Evolutionary conservation across 1,140 invertebrate species (phyloP).

Genomic region (Drosophila serrata): DNA sequence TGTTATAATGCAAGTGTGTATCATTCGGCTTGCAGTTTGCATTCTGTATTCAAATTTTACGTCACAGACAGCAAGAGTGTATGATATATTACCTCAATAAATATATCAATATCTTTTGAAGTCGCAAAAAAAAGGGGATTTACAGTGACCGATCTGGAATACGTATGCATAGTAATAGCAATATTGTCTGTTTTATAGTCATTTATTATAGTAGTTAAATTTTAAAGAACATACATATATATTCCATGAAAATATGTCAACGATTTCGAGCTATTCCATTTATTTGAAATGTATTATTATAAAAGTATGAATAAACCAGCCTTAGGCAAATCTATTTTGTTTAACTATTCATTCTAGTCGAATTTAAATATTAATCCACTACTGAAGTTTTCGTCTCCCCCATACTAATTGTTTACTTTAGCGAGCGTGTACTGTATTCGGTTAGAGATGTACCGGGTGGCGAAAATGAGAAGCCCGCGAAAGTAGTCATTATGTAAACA

Average conservation of each 20-base stretch:
- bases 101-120: constrained; percentile 32
- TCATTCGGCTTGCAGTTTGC: neutral
- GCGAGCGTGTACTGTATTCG: neutral
- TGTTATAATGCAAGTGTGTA: neutral
- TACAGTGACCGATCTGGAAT: neutral
- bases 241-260: no score
- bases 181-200: no score
- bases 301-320: no score
- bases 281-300: no score
- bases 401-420: neutral
- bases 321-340: no score
- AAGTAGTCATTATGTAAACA: constrained; percentile 43
- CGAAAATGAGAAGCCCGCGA: constrained; percentile 12
- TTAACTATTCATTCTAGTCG: no score
- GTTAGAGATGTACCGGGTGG: neutral
- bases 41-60: no score
- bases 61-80: constrained; percentile 25
- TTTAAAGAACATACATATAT: no score
- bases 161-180: no score
- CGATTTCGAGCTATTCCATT: no score
- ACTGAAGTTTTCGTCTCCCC: neutral
- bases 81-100: constrained; percentile 55
- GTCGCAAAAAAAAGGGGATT: constrained; percentile 13
- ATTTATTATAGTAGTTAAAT: no score
- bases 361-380: neutral